phyloP scores from a whole-genome alignment of 2,888 invertebrate genomes.

The Idaea aversata region DNA sequence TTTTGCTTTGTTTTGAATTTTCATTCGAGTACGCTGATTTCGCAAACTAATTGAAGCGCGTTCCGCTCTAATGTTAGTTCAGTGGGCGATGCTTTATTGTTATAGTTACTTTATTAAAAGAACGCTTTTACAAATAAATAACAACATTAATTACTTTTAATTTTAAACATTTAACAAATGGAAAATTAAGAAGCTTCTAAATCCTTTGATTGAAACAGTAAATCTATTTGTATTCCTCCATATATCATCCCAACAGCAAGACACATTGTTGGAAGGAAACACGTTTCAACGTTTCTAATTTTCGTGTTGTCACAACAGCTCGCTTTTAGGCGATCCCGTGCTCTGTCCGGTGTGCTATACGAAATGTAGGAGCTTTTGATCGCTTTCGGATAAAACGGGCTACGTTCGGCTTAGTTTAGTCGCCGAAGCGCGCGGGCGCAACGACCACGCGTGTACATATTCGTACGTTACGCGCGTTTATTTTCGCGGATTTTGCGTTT shows the following conservation, averaged over 20 bases:
- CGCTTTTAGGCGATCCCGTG: constrained; percentile 49
- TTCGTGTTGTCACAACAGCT: constrained; percentile 48
- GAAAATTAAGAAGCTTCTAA: background rate
- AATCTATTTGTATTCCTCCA: constrained; percentile 25
- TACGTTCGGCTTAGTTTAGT: constrained; percentile 52
- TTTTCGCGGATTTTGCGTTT: constrained; percentile 18
- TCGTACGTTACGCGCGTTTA: constrained; percentile 39
- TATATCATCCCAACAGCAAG: constrained; percentile 21
- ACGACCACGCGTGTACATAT: constrained; percentile 49
- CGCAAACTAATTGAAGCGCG: background rate
- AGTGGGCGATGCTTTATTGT: background rate
- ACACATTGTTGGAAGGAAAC: constrained; percentile 36
- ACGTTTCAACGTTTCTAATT: constrained; percentile 44
- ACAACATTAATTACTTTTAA: background rate
- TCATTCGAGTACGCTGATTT: background rate
- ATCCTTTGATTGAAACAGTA: constrained; percentile 10
- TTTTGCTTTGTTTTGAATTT: background rate
- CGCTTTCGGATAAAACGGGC: constrained; percentile 58
- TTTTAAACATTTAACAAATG: background rate
- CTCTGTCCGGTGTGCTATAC: constrained; percentile 44
- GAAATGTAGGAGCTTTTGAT: constrained; percentile 53
- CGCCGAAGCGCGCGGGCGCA: constrained; percentile 70
- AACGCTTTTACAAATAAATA: background rate
- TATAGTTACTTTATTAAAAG: background rate
- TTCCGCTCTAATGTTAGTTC: background rate